Conservation (phyloP, 2,113 vertebrate species). For the Tyto alba region DNA sequence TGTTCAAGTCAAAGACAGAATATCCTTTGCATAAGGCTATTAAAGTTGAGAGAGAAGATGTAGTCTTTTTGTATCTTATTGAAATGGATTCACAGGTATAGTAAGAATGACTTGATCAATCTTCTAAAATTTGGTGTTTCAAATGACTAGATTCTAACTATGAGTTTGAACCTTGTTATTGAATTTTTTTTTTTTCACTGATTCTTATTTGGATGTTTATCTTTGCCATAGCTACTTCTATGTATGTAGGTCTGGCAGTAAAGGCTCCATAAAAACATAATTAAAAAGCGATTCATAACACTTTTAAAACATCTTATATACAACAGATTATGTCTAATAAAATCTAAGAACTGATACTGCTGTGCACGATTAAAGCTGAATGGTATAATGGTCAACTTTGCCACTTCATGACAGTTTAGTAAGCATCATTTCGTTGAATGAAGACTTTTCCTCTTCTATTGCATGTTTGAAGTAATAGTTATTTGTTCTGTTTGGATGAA, state of each 20-base stretch:
- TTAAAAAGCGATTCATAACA: background rate
- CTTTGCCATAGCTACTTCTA: background rate
- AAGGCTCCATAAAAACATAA: background rate
- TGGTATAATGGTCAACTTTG: background rate
- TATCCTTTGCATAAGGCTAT: slow-evolving; percentile 97
- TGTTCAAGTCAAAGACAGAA: slow-evolving; percentile 98
- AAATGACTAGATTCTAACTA: background rate
- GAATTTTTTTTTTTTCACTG: background rate
- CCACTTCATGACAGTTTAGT: background rate
- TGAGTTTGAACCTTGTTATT: background rate
- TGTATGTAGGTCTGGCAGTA: background rate
- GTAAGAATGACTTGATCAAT: background rate
- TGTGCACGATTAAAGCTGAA: background rate
- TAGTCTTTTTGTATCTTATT: slow-evolving; percentile 96
- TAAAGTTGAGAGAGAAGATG: slow-evolving; percentile 95
- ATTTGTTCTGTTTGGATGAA: background rate
- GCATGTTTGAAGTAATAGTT: background rate
- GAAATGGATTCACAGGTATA: slow-evolving; percentile 96
- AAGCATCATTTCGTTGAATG: background rate
- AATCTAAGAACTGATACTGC: background rate
- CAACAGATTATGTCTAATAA: background rate
- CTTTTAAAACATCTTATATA: background rate
- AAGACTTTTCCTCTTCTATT: background rate
- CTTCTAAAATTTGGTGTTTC: background rate
- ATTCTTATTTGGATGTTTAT: background rate